These are phyloP conservation scores for Ctenomys sociabilis DNA, from an alignment of 2,113 vertebrate genomes.

Conservation along the genomic window DNA sequence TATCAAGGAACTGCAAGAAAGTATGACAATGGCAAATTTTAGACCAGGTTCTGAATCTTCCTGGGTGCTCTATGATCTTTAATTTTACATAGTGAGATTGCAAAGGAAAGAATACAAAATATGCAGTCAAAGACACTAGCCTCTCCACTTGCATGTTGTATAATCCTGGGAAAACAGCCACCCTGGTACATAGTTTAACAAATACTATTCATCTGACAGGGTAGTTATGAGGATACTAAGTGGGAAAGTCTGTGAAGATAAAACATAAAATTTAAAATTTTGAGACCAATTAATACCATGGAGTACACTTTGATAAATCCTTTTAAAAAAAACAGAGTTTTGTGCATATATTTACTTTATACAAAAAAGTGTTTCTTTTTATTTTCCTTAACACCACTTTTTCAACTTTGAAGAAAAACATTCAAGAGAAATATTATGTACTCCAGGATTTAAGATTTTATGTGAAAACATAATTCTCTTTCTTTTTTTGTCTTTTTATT, in stretches of 20 bases:
- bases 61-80: not conserved
- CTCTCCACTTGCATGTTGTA: not conserved
- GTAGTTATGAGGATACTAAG: not conserved
- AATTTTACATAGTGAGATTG: not conserved
- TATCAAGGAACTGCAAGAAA: not conserved
- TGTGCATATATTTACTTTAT: not conserved
- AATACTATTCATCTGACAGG: not conserved
- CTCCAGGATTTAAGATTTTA: not conserved
- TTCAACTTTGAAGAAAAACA: not conserved
- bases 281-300: not conserved
- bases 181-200: not conserved
- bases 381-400: conserved; percentile 10
- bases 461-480: not conserved
- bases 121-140: not conserved
- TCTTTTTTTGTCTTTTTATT: conserved; percentile 1
- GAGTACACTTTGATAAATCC: not conserved
- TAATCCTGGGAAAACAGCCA: not conserved
- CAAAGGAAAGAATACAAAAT: conserved; percentile 10
- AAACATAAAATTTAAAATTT: not conserved
- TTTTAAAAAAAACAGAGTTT: not conserved
- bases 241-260: not conserved
- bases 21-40: not conserved
- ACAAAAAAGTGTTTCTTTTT: not conserved
- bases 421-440: not conserved
- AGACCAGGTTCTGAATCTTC: not conserved